Base-by-base conservation (phyloP, 2,888 invertebrate genomes). In the Acanthoscelides obtectus region DNA sequence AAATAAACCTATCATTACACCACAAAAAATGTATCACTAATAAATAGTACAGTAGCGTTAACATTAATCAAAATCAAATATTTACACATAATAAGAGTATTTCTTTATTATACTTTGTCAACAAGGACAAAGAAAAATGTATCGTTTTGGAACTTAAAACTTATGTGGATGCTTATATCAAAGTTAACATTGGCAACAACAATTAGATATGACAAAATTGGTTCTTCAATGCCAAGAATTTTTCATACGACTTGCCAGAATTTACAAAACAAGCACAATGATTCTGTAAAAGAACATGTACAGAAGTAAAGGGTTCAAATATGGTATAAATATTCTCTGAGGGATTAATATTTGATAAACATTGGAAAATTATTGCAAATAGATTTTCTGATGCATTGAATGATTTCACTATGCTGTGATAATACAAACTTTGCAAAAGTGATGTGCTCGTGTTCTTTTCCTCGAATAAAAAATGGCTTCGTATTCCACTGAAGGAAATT, bases 1-100 rank as follows among this genome's bases (percentile, higher is more conserved):
- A 78, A 78, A 78, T 78, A 77, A 78, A 75, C 74, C 76, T 78
- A 45, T 77, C 77, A 76, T 74, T 75, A 73, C 73, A 77, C 75
- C 77, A 75, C 77, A 77, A 75, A 76, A 77, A 75, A 73, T 68
- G 75, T 74, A 78, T 76, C 77, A 78, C 77, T 74, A 74, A 76
- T 74, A 68, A 75, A 74, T 71, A 71, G 70, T 71, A 68, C 69
- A 72, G 74, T 71, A 72, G 69, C 70, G 67, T 68, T 70, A 68
- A 71, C 70, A 72, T 65, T 65, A 72, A 63, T 70, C 70, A 66
- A 73, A 73, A 72, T 70, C 70, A 73, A 67, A 74, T 75, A 74
- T 74, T 69, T 73, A 75, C 75, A 45, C n/a, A n/a, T n/a, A 73
- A 66, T 72, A 67, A 72, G 73, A 73, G 73, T 73, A 75, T 75